Evolutionary conservation across 2,888 invertebrate species (phyloP).

Genomic region (Campopleginae sp.): DNA sequence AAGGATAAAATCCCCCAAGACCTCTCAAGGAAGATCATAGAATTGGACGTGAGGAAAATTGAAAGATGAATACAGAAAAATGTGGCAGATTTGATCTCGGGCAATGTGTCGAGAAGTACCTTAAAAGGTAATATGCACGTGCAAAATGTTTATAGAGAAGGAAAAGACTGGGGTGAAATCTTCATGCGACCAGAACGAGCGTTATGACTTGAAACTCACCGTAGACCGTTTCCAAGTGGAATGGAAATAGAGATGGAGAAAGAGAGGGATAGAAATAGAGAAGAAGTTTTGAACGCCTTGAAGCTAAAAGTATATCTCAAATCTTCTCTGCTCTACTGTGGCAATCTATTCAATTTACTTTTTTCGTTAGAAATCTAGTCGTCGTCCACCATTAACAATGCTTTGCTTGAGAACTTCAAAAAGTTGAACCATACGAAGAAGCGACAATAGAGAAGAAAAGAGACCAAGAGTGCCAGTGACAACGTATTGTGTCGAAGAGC

Average conservation of each 20-base stretch:
- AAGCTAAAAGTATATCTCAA: conserved; percentile 21
- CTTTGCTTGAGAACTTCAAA: conserved; percentile 16
- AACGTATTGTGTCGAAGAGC: conserved; percentile 18
- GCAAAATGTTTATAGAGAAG: conserved; percentile 9
- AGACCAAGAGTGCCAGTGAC: conserved; percentile 59
- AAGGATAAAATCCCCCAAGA: conserved; percentile 18
- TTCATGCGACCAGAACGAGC: conserved; percentile 39
- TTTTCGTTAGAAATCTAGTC: conserved; percentile 69
- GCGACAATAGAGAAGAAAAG: conserved; percentile 54
- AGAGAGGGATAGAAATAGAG: neutral
- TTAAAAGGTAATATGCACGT: conserved; percentile 63
- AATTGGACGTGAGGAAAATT: conserved; percentile 46
- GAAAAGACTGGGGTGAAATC: conserved; percentile 1
- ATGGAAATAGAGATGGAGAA: neutral
- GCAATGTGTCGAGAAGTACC: conserved; percentile 51
- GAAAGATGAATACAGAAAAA: conserved; percentile 15
- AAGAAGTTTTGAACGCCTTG: conserved; percentile 13
- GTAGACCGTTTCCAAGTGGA: conserved; percentile 32
- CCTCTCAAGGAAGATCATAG: neutral
- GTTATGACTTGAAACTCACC: conserved; percentile 41
- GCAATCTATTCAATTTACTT: conserved; percentile 72
- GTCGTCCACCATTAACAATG: conserved; percentile 49
- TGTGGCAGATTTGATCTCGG: conserved; percentile 25
- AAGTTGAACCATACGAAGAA: conserved; percentile 2
- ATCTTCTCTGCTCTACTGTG: conserved; percentile 37